Percentiles rank a stretch among this genome's conserved stretches.
Conservation (phyloP, 2,888 invertebrate genomes). For the Spisula subtruncata region DNA sequence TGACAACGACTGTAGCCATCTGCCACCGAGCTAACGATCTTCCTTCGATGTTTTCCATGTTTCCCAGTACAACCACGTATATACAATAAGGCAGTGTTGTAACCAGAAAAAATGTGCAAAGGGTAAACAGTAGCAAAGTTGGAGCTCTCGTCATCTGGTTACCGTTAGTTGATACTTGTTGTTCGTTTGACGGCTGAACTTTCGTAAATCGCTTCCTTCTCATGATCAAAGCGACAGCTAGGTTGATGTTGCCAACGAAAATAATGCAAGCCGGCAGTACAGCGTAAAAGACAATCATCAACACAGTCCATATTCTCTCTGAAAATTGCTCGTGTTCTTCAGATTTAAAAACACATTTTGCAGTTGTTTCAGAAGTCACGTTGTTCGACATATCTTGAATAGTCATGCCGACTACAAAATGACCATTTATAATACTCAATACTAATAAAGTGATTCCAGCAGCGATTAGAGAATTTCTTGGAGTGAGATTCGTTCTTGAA, state of each 20-base stretch:
- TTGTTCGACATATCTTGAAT: not conserved
- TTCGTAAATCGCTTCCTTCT: not conserved
- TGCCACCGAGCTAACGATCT: constrained; percentile 23
- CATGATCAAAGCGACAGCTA: not conserved
- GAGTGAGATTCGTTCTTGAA: constrained; percentile 34
- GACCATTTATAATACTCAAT: not conserved
- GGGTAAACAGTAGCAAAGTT: constrained; percentile 32
- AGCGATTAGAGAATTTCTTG: constrained; percentile 29
- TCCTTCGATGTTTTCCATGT: not conserved
- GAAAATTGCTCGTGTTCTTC: not conserved
- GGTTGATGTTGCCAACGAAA: constrained; percentile 21
- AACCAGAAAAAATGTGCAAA: constrained; percentile 29
- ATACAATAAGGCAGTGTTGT: constrained; percentile 35
- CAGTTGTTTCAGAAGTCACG: not conserved
- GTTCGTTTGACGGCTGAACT: not conserved
- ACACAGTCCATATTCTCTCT: not conserved
- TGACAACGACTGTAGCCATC: constrained; percentile 11
- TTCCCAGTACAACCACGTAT: constrained; percentile 7
- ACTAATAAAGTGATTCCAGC: not conserved
- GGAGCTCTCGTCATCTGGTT: not conserved
- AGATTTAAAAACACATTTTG: not conserved
- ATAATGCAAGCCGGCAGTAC: constrained; percentile 1
- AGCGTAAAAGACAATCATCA: not conserved
- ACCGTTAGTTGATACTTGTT: not conserved
- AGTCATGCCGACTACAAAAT: not conserved